phyloP scores from a whole-genome alignment of 2,797 vertebrate species.

The Melanotaenia nigrans region DNA sequence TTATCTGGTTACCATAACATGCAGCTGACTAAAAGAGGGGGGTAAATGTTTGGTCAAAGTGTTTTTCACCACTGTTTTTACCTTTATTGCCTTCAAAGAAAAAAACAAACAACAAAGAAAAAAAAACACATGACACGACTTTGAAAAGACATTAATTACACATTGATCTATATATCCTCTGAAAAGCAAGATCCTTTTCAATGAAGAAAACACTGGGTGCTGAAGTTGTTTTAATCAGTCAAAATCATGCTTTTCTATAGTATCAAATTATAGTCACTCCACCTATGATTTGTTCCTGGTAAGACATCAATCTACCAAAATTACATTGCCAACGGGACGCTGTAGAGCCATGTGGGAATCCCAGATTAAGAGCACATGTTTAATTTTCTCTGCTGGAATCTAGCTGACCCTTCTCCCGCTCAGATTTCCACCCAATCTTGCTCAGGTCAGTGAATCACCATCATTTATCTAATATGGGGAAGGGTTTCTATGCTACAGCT shows the following conservation, averaged over 20 bases:
- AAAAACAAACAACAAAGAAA: too few relatives aligned
- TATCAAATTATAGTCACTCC: not conserved
- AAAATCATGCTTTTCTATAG: not conserved
- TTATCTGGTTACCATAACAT: not conserved
- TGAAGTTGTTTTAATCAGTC: not conserved
- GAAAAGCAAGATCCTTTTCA: not conserved
- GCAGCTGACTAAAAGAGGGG: not conserved
- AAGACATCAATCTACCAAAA: not conserved
- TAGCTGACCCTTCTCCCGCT: not conserved
- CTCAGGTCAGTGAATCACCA: not conserved
- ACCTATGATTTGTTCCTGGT: not conserved
- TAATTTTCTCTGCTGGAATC: not conserved
- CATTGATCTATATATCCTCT: not conserved
- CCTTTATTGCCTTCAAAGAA: too few relatives aligned
- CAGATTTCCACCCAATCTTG: not conserved
- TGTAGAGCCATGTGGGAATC: not conserved
- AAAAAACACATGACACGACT: too few relatives aligned
- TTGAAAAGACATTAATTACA: not conserved
- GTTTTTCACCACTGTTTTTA: not conserved
- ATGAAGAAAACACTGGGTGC: too few relatives aligned
- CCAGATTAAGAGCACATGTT: not conserved
- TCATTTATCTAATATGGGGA: not conserved
- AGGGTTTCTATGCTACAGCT: not conserved
- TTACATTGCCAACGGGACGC: not conserved
- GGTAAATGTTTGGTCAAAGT: not conserved